Evolutionary conservation across 2,113 vertebrate genomes (phyloP).

Genomic region (Lagopus muta): DNA sequence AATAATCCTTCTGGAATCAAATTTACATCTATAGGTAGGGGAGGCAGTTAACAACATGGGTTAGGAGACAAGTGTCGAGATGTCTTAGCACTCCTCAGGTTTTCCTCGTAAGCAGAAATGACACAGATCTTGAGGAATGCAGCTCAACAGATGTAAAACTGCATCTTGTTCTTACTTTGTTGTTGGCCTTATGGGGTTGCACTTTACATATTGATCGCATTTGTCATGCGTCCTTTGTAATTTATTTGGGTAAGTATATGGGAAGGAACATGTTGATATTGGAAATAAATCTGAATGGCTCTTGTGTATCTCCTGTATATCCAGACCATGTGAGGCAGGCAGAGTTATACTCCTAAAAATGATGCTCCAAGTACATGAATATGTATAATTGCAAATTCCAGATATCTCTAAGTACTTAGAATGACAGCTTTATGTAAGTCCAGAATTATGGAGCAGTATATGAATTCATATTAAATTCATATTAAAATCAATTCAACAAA

Average conservation of each 20-base stretch:
- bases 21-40: neutral
- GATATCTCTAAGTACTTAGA: neutral
- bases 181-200: neutral
- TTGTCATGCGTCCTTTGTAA: neutral
- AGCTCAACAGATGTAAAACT: neutral
- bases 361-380: neutral
- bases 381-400: neutral
- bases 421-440: neutral
- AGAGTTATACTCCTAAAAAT: rapidly evolving
- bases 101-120: neutral
- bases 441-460: rapidly evolving
- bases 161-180: neutral
- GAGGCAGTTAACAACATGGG: rapidly evolving
- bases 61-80: neutral
- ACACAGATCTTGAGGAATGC: rapidly evolving
- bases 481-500: neutral
- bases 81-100: rapidly evolving
- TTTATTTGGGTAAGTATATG: neutral
- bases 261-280: neutral
- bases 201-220: rapidly evolving
- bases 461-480: neutral
- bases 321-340: rapidly evolving
- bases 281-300: neutral
- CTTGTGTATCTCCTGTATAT: too few relatives aligned
- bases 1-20: neutral